These are phyloP conservation scores for Diprion similis DNA, from an alignment of 1,140 invertebrate genomes.

Conservation along the genomic window DNA sequence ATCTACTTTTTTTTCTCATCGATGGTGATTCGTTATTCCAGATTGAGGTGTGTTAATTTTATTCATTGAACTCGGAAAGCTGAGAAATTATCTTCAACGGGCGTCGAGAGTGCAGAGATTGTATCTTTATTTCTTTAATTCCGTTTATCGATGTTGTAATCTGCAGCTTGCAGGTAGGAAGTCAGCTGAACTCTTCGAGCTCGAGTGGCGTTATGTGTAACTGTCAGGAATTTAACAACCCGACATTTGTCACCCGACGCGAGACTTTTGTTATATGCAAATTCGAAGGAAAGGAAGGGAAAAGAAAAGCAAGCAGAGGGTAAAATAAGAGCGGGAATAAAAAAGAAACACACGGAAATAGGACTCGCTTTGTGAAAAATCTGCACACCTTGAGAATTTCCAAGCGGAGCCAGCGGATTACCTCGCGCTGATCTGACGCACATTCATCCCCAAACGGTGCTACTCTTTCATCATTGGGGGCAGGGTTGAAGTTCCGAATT, in stretches of 20 bases:
- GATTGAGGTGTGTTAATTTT: no score
- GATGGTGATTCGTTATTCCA: no score
- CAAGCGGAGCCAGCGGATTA: background rate
- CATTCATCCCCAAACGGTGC: constrained; percentile 2
- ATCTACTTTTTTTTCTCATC: no score
- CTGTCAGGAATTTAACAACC: constrained; percentile 5
- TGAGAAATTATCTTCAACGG: background rate
- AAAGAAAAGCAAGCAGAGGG: no score
- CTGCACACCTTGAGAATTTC: background rate
- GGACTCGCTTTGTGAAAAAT: background rate
- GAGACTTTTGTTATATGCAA: constrained; percentile 1
- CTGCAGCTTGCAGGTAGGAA: background rate
- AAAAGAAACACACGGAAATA: background rate
- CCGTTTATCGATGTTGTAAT: constrained; percentile 1
- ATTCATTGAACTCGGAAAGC: background rate
- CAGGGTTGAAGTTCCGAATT: no score
- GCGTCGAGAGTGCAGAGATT: background rate
- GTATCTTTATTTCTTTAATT: constrained; percentile 2
- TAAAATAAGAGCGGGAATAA: background rate
- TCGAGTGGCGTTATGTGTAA: background rate
- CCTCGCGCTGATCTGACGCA: background rate
- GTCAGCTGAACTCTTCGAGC: background rate
- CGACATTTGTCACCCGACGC: background rate
- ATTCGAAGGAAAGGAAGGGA: background rate
- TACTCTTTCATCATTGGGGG: no score